phyloP scores from a whole-genome alignment of 2,888 invertebrate species.

The Dryobota labecula region DNA sequence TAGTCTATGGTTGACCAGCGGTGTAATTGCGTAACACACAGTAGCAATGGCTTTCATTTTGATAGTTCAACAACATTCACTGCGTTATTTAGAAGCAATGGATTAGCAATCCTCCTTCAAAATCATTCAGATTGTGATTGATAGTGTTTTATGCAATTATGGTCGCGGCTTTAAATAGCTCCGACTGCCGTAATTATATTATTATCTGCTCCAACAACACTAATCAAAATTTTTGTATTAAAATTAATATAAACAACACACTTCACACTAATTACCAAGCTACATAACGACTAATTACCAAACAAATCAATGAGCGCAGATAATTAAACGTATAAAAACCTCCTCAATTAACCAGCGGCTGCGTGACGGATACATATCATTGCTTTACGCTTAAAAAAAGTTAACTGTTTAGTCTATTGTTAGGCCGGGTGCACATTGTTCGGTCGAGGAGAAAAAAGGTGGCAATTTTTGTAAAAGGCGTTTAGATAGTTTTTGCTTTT shows the following conservation, averaged over 20 bases:
- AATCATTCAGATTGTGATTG: no score
- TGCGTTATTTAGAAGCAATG: no score
- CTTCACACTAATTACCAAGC: not conserved
- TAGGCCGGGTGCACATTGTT: constrained; percentile 48
- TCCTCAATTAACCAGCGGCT: constrained; percentile 45
- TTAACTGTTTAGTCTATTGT: constrained; percentile 64
- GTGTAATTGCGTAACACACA: no score
- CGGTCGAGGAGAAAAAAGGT: constrained; percentile 2
- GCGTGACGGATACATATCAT: constrained; percentile 64
- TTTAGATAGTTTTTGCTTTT: constrained; percentile 3
- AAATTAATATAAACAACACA: not conserved
- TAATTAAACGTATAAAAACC: constrained; percentile 48
- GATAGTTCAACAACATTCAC: no score
- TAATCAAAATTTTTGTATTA: not conserved
- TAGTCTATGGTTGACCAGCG: no score
- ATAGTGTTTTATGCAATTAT: no score
- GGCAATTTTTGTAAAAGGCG: constrained; percentile 13
- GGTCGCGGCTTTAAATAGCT: no score
- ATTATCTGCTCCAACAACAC: not conserved
- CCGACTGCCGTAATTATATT: not conserved
- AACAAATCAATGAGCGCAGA: constrained; percentile 46
- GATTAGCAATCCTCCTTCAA: no score
- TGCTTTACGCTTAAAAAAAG: constrained; percentile 58
- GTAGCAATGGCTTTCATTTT: no score
- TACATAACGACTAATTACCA: constrained; percentile 37